These are phyloP conservation scores for Engraulis encrasicolus DNA, from an alignment of 2,113 vertebrate genomes.

Conservation along the genomic window DNA sequence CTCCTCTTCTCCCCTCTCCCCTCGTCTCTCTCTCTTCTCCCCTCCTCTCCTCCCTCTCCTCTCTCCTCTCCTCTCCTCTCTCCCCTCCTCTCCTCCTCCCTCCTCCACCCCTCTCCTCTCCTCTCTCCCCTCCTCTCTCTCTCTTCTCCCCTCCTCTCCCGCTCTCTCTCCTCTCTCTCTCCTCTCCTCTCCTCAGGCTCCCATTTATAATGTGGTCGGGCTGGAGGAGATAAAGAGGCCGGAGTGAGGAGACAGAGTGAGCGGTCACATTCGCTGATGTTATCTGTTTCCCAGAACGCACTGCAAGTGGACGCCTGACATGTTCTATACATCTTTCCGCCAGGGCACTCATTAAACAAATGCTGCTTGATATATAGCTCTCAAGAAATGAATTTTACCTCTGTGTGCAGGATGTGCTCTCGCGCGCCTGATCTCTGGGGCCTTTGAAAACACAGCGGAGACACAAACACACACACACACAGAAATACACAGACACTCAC, in stretches of 20 bases:
- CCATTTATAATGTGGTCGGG: conserved; percentile 90
- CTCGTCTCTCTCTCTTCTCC: conserved; percentile 77
- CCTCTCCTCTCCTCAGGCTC: conserved; percentile 85
- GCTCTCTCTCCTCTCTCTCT: conserved; percentile 89
- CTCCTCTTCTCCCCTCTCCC: conserved; percentile 86
- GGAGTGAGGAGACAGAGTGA: conserved; percentile 86
- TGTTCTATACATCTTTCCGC: conserved; percentile 93
- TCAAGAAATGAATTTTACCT: conserved; percentile 87
- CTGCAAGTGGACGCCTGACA: conserved; percentile 89
- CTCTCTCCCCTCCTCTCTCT: conserved; percentile 88
- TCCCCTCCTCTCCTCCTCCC: conserved; percentile 88
- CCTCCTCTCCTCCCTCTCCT: conserved; percentile 89
- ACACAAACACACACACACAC: conserved; percentile 10
- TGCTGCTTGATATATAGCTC: conserved; percentile 83
- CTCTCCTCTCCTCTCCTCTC: conserved; percentile 75
- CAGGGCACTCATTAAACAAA: conserved; percentile 94
- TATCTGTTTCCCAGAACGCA: conserved; percentile 88
- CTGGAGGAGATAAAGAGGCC: conserved; percentile 85
- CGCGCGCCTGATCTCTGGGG: conserved; percentile 68
- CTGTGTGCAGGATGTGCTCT: conserved; percentile 63
- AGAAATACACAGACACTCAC: conserved; percentile 20
- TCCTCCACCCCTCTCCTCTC: conserved; percentile 72
- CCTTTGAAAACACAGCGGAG: conserved; percentile 53
- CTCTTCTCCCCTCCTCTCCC: conserved; percentile 76
- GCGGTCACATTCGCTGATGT: conserved; percentile 88